Evolutionary conservation across 2,888 invertebrate species (phyloP).

Genomic region (Acrobasis consociella): DNA sequence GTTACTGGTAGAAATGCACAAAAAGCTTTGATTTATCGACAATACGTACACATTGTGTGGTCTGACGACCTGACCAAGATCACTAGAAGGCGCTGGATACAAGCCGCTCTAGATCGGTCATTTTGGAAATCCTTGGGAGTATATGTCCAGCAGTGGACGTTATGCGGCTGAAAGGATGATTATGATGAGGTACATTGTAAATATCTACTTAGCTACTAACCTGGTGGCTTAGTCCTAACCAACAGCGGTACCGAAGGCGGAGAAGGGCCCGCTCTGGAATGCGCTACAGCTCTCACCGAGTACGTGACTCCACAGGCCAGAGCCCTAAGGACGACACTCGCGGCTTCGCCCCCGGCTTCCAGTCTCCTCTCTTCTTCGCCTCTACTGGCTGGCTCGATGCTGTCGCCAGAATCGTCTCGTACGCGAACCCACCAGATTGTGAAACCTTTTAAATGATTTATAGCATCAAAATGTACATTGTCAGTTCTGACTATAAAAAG

Average conservation of each 20-base stretch:
- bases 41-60: too few relatives aligned
- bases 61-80: too few relatives aligned
- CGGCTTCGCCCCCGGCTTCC: constrained; percentile 69
- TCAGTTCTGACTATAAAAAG: too few relatives aligned
- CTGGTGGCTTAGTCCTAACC: constrained; percentile 74
- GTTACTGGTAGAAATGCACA: too few relatives aligned
- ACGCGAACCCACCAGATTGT: constrained; percentile 73
- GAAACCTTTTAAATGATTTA: constrained; percentile 49
- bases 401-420: constrained; percentile 65
- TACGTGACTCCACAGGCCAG: constrained; percentile 71
- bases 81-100: too few relatives aligned
- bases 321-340: constrained; percentile 60
- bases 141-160: too few relatives aligned
- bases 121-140: too few relatives aligned
- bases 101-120: too few relatives aligned
- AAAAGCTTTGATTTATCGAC: neutral
- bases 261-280: constrained; percentile 70
- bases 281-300: constrained; percentile 69
- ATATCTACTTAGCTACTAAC: constrained; percentile 42
- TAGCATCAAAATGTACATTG: too few relatives aligned
- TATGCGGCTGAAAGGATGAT: too few relatives aligned
- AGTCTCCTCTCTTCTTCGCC: constrained; percentile 66
- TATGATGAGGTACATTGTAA: neutral
- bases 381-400: constrained; percentile 53
- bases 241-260: constrained; percentile 62